Conservation (phyloP, 2,888 invertebrate genomes). For the Sepiola atlantica region DNA sequence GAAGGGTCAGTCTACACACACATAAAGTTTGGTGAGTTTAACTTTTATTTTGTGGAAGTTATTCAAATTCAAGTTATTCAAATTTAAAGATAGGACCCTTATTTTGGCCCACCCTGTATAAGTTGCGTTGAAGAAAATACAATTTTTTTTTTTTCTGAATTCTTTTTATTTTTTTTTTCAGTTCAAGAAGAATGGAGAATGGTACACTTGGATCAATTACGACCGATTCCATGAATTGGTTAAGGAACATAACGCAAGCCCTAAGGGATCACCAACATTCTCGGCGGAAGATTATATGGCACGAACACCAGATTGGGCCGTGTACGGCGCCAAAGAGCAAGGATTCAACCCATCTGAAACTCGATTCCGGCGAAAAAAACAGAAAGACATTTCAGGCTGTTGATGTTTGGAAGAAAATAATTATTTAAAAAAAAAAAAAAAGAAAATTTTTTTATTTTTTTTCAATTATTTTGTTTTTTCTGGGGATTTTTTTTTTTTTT, state of each 20-base stretch:
- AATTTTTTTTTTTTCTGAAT: neutral
- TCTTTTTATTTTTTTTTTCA: constrained; percentile 62
- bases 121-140: neutral
- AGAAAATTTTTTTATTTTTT: neutral
- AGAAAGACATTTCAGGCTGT: constrained; percentile 67
- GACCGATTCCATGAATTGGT: constrained; percentile 77
- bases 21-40: no score
- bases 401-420: constrained; percentile 50
- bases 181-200: constrained; percentile 77
- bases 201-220: constrained; percentile 80
- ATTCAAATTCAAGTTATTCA: no score
- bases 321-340: constrained; percentile 77
- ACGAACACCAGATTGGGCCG: constrained; percentile 78
- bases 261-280: constrained; percentile 74
- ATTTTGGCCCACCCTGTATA: no score
- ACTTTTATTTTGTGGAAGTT: no score
- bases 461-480: neutral
- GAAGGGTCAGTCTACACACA: no score
- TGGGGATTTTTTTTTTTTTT: neutral
- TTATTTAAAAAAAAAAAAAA: neutral
- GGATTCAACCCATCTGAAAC: constrained; percentile 79
- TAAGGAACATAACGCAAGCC: constrained; percentile 70
- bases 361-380: constrained; percentile 73
- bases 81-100: no score
- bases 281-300: constrained; percentile 77